Base-by-base conservation (phyloP, 2,113 vertebrate genomes). In the Orthonyx spaldingii region DNA sequence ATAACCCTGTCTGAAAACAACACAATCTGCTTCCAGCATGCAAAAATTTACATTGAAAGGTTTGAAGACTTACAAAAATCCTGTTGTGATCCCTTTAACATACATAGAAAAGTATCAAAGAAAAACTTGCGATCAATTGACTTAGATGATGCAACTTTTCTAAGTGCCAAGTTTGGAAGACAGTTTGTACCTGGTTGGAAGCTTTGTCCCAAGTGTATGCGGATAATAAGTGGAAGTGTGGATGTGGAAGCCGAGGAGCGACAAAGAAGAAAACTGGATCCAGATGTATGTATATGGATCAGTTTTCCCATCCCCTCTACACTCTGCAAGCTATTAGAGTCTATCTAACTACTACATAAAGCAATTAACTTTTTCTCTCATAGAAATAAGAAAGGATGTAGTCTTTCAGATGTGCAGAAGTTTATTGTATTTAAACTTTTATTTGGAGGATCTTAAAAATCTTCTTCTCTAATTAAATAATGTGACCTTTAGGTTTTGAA, bases 131-230 rank as follows among this genome's bases (percentile, higher is more conserved):
- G 98, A 81, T 95, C 97, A 6, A 98, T 98, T 79, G 98, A 98
- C 59, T 96, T 98, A 59, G 97, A 98, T 78, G 98, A 98, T 24
- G 97, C 97, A 52, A 84, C 98, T 91, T 98, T 98, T 76, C 94
- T 98, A 42, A 98, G 97, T 59, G 98, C 98, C 86, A 98, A 98
- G 92, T 98, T 98, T 87, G 97, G 98, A 82, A 97, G 97, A 42
- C 98, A 98, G 66, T 98, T 98, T 84, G 97, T 98, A 42, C 98
- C 98, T 92, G 98, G 98, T 46, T 98, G 98, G 98, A 98, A 98
- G 41, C 97, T 98, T 72, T 98, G 98, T 93, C 96, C 97, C 88
- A 98, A 98, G 23, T 98, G 98, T 37, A 98, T 97, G 87, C 98
- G 98, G 93, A 98, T 98, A 83, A 98, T 98, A 78, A 98, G 98